Evolutionary conservation across 1,140 invertebrate genomes (phyloP), one percentile per base, ranked within the genome.

Genomic region (Hormaphis cornu): DNA sequence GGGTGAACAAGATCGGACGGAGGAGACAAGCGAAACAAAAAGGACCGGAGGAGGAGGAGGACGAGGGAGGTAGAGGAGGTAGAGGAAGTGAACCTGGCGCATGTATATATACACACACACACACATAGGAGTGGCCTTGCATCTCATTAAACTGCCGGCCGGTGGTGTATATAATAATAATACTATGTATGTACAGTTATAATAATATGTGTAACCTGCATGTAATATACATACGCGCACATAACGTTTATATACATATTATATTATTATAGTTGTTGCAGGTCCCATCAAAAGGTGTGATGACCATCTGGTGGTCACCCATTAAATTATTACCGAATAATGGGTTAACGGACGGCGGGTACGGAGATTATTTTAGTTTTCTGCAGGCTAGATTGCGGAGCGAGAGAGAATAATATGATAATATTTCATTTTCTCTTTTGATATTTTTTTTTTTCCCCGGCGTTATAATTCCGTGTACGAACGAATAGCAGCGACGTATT

Each of bases 271-370:
- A 56, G 53, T 58, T 58, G 20, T n/a, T n/a, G n/a, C n/a, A n/a
- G 44, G 61, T 66, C 61, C 44, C 61, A 66, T 66, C 61, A 66
- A 48, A 66, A 66, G 61, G 61, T 66, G 61, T 66, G 61, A 66
- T 66, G 61, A 66, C 61, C 61, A 66, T 66, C 61, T 66, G 61
- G n/a, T n/a, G n/a, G 61, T 66, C 61, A 66, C 61, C 61, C 61
- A 66, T 66, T 66, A 66, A 66, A 66, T 66, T 66, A 66, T 66
- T 66, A 66, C 61, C 61, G 44, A 66, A 66, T 66, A 66, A 66
- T 66, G 61, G 61, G 61, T 48, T 66, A 48, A 50, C 44, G 40
- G 61, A 37, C 28, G n/a, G n/a, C 12, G 42, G 12, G 6, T 48
- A 48, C 9, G 18, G 61, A 66, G 44, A 66, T 66, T 66, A 66